Conservation (phyloP, 2,797 vertebrate genomes). For the Falco naumanni region DNA sequence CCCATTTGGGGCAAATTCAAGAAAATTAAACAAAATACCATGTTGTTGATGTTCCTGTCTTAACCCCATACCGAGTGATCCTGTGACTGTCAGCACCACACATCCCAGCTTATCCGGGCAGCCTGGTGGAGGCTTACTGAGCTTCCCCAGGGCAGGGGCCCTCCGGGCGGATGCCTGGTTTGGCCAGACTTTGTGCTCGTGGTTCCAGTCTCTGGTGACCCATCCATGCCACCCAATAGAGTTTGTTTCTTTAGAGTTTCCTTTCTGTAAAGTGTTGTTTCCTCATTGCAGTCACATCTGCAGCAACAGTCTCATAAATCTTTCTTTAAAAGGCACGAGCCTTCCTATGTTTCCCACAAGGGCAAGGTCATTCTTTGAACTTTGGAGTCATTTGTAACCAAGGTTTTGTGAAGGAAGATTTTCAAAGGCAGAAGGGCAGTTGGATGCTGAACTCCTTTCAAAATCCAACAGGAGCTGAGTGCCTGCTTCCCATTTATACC, state of each 20-base stretch:
- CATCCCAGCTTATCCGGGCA: background rate
- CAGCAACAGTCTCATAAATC: constrained; percentile 62
- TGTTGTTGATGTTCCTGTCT: background rate
- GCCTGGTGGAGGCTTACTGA: background rate
- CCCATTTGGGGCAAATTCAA: background rate
- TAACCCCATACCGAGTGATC: background rate
- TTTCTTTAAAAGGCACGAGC: constrained; percentile 69
- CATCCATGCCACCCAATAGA: constrained; percentile 28
- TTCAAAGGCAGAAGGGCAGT: constrained; percentile 55
- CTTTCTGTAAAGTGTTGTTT: constrained; percentile 58
- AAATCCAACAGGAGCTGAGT: constrained; percentile 8
- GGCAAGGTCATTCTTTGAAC: constrained; percentile 73
- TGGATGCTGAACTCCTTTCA: constrained; percentile 39
- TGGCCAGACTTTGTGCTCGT: background rate
- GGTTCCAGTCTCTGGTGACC: constrained; percentile 18
- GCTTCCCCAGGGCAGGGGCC: background rate
- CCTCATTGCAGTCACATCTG: constrained; percentile 61
- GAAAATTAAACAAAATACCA: background rate
- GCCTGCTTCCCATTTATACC: constrained; percentile 45
- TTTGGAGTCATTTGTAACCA: constrained; percentile 67
- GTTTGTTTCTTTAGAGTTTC: constrained; percentile 57
- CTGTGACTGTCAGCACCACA: background rate
- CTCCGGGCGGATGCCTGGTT: background rate
- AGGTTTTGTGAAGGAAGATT: constrained; percentile 29
- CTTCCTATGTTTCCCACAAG: constrained; percentile 66